Percentiles rank a stretch among this genome's conserved stretches.
Evolutionary conservation across 2,113 vertebrate species (phyloP).

Genomic region (Anoura caudifer): DNA sequence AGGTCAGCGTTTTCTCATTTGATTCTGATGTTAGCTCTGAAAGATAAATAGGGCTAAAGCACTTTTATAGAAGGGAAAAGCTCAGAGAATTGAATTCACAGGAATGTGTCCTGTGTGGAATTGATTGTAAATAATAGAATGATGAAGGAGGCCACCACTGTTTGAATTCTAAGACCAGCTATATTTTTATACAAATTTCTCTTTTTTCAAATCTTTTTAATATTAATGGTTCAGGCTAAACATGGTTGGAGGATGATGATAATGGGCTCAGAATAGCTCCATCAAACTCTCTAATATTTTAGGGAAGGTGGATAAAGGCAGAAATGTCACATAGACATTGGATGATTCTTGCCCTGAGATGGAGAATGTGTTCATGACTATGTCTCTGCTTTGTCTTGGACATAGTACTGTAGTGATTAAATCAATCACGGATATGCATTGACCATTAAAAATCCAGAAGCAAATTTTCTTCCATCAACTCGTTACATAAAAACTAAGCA

Average conservation of each 20-base stretch:
- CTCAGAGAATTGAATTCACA: conserved; percentile 19
- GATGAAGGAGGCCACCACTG: neutral
- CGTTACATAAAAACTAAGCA: neutral
- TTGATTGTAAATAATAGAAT: neutral
- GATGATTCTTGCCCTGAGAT: neutral
- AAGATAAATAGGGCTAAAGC: neutral
- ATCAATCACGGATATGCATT: neutral
- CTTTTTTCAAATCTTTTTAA: neutral
- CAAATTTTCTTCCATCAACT: neutral
- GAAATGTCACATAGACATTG: neutral
- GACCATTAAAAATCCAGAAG: neutral
- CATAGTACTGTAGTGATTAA: neutral
- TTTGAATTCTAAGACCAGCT: neutral
- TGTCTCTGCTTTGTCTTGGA: neutral
- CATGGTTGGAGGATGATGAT: neutral
- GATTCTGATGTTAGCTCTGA: neutral
- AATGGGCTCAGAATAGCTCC: neutral
- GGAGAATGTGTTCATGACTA: neutral
- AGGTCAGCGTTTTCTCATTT: neutral
- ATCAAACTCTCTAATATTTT: neutral
- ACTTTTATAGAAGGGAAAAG: neutral
- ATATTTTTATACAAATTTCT: neutral
- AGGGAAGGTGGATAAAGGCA: neutral
- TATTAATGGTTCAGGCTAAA: neutral
- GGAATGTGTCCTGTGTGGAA: neutral